Base-by-base conservation (phyloP, 2,113 vertebrate species). In the Plotosus lineatus region DNA sequence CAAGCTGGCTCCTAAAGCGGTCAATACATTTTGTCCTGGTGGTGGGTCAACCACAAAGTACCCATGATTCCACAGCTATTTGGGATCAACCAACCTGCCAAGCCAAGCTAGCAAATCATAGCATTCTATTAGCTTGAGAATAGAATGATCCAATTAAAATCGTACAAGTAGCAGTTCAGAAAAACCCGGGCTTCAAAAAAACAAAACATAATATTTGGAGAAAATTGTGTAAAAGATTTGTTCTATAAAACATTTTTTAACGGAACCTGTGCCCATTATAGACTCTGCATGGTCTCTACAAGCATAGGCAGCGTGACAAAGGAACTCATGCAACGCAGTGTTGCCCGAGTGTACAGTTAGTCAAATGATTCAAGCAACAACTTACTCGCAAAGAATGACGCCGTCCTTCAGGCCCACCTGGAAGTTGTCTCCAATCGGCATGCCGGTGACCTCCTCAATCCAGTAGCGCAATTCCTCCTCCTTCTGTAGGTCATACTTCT, bases 321-420 rank as follows among this genome's bases (percentile, higher is more conserved):
- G 11, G 6, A 40, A 23, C 0, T 56, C 33, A 26, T 14, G 7
- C n/a, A 17, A 1, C 28, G 7, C 28, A 50, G 26, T 48, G 1
- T 36, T 42, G 55, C 10, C 36, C 19, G 36, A 75, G 76, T 73
- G 82, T 11, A 69, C 33, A 2, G 26, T 42, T 42, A 23, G 11
- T 50, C 75, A 36, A 19, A 44, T 0, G 17, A 55, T 12, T 46
- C 17, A 15, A 44, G 3, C 1, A 50, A 8, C 23, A 36, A 83
- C 95, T 94, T 85, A 96, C 95, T 95, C 94, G 95, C 95, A 96
- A 7, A 96, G 91, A 51, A 96, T 95, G 75, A 95, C 93, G 31
- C 95, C 95, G n/a, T 96, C 94, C 85, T 95, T 95, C 55, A 96
- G 89, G 55, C 95, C 95, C 88, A 94, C 84, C 19, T 96, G 95